These are phyloP conservation scores for Diachrysia chrysitis DNA, from an alignment of 2,888 invertebrate species.

Conservation along the genomic window DNA sequence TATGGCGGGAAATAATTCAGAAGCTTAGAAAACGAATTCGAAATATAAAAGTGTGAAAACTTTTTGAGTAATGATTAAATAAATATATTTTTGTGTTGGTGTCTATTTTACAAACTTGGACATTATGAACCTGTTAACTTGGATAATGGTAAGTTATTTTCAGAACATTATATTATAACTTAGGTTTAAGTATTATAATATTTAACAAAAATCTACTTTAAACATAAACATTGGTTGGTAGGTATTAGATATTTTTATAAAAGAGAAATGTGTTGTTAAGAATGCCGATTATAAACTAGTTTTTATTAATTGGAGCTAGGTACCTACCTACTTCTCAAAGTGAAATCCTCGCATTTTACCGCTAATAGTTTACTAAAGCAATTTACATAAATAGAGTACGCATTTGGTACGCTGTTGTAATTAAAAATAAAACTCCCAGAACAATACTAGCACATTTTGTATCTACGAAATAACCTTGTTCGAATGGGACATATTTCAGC, in stretches of 20 bases:
- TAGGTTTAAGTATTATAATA: not conserved
- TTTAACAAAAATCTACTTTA: not conserved
- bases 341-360: constrained; percentile 4
- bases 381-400: not conserved
- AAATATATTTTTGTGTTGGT: constrained; percentile 50
- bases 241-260: not conserved
- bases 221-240: not conserved
- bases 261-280: not conserved
- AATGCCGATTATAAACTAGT: not conserved
- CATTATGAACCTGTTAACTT: constrained; percentile 71
- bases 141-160: constrained; percentile 68
- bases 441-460: not conserved
- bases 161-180: not conserved
- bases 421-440: not conserved
- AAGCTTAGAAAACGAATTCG: constrained; percentile 19
- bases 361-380: not conserved
- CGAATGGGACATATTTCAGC: too few relatives aligned
- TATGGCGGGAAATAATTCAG: constrained; percentile 77
- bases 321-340: constrained; percentile 3
- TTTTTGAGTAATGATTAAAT: constrained; percentile 47
- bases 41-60: constrained; percentile 26
- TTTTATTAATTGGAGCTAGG: not conserved
- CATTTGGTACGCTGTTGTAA: constrained; percentile 1
- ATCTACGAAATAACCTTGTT: not conserved
- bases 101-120: constrained; percentile 56